Percentiles rank a stretch among this genome's conserved stretches.
These are phyloP conservation scores for Delphinapterus leucas DNA, from an alignment of 2,113 vertebrate genomes.

Conservation along the genomic window DNA sequence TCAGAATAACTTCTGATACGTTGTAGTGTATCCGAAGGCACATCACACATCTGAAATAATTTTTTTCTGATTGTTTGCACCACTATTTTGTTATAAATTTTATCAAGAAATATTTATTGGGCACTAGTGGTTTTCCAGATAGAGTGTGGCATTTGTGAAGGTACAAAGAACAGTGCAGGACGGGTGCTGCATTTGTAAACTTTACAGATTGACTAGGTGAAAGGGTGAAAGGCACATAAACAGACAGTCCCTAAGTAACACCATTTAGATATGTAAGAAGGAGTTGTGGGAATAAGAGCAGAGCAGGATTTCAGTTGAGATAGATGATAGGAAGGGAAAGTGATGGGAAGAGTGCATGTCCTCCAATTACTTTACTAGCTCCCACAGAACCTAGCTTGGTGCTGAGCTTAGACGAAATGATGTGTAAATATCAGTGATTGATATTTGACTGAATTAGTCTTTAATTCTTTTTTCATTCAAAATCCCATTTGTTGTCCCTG, in stretches of 20 bases:
- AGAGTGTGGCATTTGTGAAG: not conserved
- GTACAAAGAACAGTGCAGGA: not conserved
- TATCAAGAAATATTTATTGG: not conserved
- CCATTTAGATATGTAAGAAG: not conserved
- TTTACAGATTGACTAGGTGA: not conserved
- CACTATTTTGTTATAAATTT: not conserved
- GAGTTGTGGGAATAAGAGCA: not conserved
- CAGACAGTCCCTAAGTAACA: not conserved
- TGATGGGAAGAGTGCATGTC: accelerated
- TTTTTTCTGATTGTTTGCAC: not conserved
- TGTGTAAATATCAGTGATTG: not conserved
- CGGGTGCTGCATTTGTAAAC: accelerated
- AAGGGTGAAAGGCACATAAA: not conserved
- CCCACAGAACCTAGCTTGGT: not conserved
- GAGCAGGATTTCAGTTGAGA: not conserved
- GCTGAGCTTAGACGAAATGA: not conserved
- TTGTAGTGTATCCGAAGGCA: not conserved
- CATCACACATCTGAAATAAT: not conserved
- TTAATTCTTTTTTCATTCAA: not conserved
- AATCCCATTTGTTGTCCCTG: not conserved
- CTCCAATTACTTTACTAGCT: not conserved
- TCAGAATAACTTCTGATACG: not conserved
- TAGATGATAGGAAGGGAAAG: not conserved
- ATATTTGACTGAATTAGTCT: not conserved
- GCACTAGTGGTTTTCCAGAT: not conserved